Percentiles rank a stretch among this genome's conserved stretches.
phyloP scores from a whole-genome alignment of 2,797 vertebrate species.

The Acipenser transmontanus region DNA sequence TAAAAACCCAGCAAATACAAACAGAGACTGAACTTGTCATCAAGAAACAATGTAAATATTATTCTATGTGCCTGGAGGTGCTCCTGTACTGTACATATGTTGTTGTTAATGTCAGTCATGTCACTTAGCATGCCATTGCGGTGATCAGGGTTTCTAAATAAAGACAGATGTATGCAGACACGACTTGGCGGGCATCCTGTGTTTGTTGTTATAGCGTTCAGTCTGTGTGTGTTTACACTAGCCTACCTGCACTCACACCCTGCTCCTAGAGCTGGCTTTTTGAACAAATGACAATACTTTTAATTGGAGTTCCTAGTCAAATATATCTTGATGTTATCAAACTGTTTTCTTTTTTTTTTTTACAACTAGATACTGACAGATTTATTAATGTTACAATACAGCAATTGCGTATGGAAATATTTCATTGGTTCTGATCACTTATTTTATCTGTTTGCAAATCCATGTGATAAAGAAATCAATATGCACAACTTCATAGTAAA shows the following conservation, averaged over 20 bases:
- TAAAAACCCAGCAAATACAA: constrained; percentile 3
- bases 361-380: too few species aligned
- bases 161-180: constrained; percentile 36
- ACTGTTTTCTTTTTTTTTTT: too few species aligned
- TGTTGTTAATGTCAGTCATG: constrained; percentile 52
- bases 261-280: background rate
- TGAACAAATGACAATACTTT: too few species aligned
- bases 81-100: constrained; percentile 29
- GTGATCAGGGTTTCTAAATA: constrained; percentile 32
- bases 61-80: constrained; percentile 40
- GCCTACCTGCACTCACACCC: background rate
- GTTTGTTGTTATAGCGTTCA: constrained; percentile 24
- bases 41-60: constrained; percentile 35
- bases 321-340: too few species aligned
- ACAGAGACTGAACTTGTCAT: constrained; percentile 8
- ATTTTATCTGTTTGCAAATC: too few species aligned
- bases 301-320: too few species aligned
- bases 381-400: too few species aligned
- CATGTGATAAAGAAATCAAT: too few species aligned
- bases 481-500: too few species aligned
- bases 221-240: constrained; percentile 11
- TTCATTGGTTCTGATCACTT: too few species aligned
- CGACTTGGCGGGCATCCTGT: constrained; percentile 44
- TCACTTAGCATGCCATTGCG: constrained; percentile 37
- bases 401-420: too few species aligned